Base-by-base conservation (phyloP, 2,797 vertebrate genomes). In the Peromyscus melanophrys region DNA sequence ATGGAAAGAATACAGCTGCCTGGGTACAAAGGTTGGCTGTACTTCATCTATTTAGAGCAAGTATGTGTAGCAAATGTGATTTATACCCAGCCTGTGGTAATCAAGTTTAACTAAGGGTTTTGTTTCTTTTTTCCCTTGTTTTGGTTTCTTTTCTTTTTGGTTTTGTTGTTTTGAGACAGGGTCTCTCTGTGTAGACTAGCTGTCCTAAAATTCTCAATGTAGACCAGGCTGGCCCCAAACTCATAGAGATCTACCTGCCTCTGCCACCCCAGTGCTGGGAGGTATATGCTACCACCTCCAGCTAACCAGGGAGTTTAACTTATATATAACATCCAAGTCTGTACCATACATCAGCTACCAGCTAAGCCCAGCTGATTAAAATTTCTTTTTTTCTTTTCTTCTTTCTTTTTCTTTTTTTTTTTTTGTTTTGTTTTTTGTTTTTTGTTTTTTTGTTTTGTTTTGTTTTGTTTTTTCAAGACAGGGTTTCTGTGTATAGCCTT, bases 1-100 rank as follows among this genome's bases (percentile, higher is more conserved):
- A 97, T 65, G 91, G 63, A 40, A 75, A 67, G 40, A 98, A 78
- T 81, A 57, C 76, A 97, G 89, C 27, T 34, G 19, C 55, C 80
- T 37, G 37, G 34, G 27, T 71, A 37, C 94, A 85, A 83, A 95
- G 29, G 14, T 77, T 52, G 86, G 5, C 57, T 73, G 82, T 25
- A 25, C 43, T 96, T 76, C 17, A 17, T 80, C 25, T 90, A 77
- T 94, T 97, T 94, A 97, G 75, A 89, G 92, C 2, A 57, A 83
- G 84, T 67, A 76, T 78, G 46, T 0, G 67, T 59, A 80, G 43
- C 71, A 89, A 93, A 17, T 84, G 63, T 57, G 73, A 63, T 46
- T 49, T 31, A 78, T 8, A 43, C 23, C 34, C 43, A 78, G 55
- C 29, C 8, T 92, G 82, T 89, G 81, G 71, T 49, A 67, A 85